Evolutionary conservation across 2,888 invertebrate species (phyloP).

Genomic region (Phytoseiulus persimilis): DNA sequence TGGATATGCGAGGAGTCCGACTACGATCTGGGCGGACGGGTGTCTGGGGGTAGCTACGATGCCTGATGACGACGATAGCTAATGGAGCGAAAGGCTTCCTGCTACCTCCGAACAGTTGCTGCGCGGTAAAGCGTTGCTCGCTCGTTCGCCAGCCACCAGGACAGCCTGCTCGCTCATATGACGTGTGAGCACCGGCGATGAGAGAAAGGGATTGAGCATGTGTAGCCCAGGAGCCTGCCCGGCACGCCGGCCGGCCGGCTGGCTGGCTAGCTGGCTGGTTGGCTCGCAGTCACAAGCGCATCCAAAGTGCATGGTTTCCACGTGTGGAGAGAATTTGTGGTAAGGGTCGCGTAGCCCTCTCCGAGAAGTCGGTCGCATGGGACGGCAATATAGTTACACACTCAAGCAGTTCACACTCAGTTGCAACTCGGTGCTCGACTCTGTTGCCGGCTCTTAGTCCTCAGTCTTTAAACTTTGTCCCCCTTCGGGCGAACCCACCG

Average conservation of each 20-base stretch:
- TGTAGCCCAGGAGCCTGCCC: neutral
- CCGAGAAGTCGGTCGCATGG: slow-evolving; percentile 31
- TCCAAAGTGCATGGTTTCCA: slow-evolving; percentile 21
- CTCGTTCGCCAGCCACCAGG: neutral
- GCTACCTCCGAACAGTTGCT: neutral
- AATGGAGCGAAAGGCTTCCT: neutral
- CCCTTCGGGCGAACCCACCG: neutral
- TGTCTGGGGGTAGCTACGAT: neutral
- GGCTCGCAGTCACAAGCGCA: neutral
- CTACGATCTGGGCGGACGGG: neutral
- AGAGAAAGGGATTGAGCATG: neutral
- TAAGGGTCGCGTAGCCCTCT: slow-evolving; percentile 17
- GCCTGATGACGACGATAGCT: neutral
- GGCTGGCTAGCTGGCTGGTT: neutral
- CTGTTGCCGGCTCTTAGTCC: slow-evolving; percentile 18
- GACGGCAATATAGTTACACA: slow-evolving; percentile 34
- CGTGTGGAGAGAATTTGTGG: slow-evolving; percentile 33
- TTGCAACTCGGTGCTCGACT: slow-evolving; percentile 37
- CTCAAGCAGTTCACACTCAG: slow-evolving; percentile 35
- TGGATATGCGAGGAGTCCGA: neutral
- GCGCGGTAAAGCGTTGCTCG: neutral
- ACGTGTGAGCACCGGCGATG: neutral
- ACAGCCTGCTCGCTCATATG: neutral
- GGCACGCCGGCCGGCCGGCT: neutral
- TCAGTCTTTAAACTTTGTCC: neutral